Percentiles rank a stretch among this genome's conserved stretches.
phyloP scores from a whole-genome alignment of 2,113 vertebrate species.

The Eolophus roseicapilla region DNA sequence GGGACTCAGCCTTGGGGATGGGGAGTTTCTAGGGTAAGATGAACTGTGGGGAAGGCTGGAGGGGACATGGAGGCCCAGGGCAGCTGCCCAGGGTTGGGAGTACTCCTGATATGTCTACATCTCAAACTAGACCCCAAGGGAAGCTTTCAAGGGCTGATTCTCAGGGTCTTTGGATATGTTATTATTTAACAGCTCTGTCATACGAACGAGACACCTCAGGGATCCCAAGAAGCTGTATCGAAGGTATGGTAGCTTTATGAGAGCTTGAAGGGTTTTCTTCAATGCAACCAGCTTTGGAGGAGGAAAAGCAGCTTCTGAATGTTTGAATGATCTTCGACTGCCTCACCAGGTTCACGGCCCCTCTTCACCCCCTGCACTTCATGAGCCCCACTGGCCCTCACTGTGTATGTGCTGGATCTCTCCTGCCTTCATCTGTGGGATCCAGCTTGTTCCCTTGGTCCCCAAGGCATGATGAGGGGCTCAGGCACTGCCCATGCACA shows the following conservation, averaged over 20 bases:
- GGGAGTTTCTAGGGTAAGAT: not conserved
- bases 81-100: not conserved
- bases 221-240: not conserved
- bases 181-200: accelerated
- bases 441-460: not conserved
- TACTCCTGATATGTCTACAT: not conserved
- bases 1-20: not conserved
- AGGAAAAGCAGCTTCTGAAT: not conserved
- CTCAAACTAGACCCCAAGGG: not conserved
- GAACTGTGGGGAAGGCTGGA: not conserved
- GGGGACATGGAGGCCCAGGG: not conserved
- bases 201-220: not conserved
- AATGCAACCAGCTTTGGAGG: not conserved
- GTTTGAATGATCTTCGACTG: not conserved
- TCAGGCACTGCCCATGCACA: not conserved
- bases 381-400: not conserved
- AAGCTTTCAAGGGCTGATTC: not conserved
- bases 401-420: not conserved
- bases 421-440: not conserved
- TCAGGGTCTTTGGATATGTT: not conserved
- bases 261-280: not conserved
- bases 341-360: not conserved
- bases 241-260: not conserved
- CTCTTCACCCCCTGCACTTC: not conserved
- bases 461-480: not conserved